Percentiles rank a stretch among this genome's conserved stretches.
These are phyloP conservation scores for Drosophila cognata DNA, from an alignment of 2,888 invertebrate genomes.

Conservation along the genomic window DNA sequence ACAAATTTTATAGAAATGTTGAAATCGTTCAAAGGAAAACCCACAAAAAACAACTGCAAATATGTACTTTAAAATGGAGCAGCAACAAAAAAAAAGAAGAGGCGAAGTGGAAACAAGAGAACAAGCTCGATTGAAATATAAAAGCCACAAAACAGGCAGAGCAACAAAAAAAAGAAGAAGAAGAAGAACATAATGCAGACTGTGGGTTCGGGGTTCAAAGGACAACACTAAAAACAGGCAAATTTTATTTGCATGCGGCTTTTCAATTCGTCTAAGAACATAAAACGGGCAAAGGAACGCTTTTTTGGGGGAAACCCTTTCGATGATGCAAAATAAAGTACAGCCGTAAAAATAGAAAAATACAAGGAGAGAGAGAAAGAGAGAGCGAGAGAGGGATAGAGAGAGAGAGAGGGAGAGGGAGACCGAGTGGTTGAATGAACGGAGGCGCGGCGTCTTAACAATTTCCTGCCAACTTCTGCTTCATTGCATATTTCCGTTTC, in stretches of 20 bases:
- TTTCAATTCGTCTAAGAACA: conserved; percentile 75
- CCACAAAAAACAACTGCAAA: conserved; percentile 24
- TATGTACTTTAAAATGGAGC: conserved; percentile 42
- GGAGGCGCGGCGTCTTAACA: conserved; percentile 74
- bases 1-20: conserved; percentile 50
- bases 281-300: conserved; percentile 53
- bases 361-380: conserved; percentile 8
- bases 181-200: conserved; percentile 2
- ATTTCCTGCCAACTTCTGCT: conserved; percentile 80
- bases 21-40: conserved; percentile 13
- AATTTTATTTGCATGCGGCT: conserved; percentile 78
- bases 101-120: conserved; percentile 20
- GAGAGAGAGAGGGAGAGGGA: not conserved
- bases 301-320: conserved; percentile 65
- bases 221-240: conserved; percentile 66
- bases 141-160: conserved; percentile 63
- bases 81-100: conserved; percentile 1
- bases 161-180: conserved; percentile 5
- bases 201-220: conserved; percentile 56
- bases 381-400: not conserved
- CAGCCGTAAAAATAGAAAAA: conserved; percentile 51
- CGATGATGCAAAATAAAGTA: conserved; percentile 71
- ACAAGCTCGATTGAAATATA: conserved; percentile 68
- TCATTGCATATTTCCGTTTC: conserved; percentile 80
- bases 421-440: conserved; percentile 4